Evolutionary conservation across 2,113 vertebrate genomes (phyloP).

Genomic region (Macquaria ambigua): DNA sequence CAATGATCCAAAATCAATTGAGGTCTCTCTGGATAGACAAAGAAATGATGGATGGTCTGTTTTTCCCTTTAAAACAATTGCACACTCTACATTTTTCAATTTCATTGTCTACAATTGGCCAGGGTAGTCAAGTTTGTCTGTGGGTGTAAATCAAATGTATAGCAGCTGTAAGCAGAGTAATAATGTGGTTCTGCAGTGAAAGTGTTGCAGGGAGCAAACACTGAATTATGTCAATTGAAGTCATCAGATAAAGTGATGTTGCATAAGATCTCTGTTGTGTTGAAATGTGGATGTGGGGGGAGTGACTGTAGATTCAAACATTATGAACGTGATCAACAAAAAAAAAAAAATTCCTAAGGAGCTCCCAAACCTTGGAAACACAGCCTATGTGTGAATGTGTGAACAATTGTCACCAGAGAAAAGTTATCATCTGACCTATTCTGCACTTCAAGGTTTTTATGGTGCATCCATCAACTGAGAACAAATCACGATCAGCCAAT

Average conservation of each 20-base stretch:
- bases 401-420: background rate
- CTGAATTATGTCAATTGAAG: constrained; percentile 31
- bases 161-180: constrained; percentile 48
- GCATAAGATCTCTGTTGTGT: background rate
- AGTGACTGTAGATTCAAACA: background rate
- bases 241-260: constrained; percentile 24
- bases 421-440: background rate
- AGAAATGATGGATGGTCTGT: constrained; percentile 74
- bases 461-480: background rate
- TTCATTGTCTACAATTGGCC: constrained; percentile 60
- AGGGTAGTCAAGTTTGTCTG: constrained; percentile 40
- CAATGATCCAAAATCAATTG: constrained; percentile 78
- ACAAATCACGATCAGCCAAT: constrained; percentile 1
- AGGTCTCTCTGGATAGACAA: constrained; percentile 71
- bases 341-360: too few species aligned
- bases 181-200: constrained; percentile 40
- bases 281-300: constrained; percentile 7
- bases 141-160: constrained; percentile 60
- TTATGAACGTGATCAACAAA: background rate
- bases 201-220: constrained; percentile 34
- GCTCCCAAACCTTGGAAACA: background rate
- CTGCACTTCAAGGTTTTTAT: background rate
- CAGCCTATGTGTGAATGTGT: background rate
- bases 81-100: constrained; percentile 70
- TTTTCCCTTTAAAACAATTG: constrained; percentile 67